These are phyloP conservation scores for Enteromius mattozi DNA, from an alignment of 2,797 vertebrate species.

Conservation along the genomic window DNA sequence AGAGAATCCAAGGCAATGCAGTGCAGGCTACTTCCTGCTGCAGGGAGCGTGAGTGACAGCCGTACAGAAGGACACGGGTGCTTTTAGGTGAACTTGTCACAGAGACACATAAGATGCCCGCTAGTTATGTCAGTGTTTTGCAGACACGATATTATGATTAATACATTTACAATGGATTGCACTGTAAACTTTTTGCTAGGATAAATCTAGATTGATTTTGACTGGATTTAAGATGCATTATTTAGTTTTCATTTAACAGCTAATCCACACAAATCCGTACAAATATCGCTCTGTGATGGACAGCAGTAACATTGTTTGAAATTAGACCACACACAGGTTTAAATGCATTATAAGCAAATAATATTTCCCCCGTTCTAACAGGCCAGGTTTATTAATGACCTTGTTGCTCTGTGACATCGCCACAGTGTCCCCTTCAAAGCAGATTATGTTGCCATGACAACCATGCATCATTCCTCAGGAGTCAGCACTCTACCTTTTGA, in stretches of 20 bases:
- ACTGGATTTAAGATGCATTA: neutral
- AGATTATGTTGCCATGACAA: constrained; percentile 64
- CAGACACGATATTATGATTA: neutral
- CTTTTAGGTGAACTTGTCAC: constrained; percentile 42
- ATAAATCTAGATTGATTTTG: neutral
- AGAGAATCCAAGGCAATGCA: constrained; percentile 59
- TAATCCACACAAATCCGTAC: neutral
- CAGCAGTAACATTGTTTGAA: neutral
- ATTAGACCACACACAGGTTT: constrained; percentile 20
- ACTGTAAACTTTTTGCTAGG: neutral
- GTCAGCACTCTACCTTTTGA: constrained; percentile 52
- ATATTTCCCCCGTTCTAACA: constrained; percentile 32
- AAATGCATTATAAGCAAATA: constrained; percentile 38
- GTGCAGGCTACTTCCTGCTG: constrained; percentile 61
- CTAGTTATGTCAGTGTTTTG: constrained; percentile 1
- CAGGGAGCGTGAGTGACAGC: constrained; percentile 47
- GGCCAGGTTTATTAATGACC: constrained; percentile 50
- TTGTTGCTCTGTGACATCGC: constrained; percentile 45
- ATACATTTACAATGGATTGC: neutral
- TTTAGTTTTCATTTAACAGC: neutral
- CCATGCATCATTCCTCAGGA: constrained; percentile 60
- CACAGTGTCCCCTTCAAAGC: constrained; percentile 52
- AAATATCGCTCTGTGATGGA: neutral
- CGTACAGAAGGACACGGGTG: constrained; percentile 32
- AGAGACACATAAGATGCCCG: neutral